These are phyloP conservation scores for Callimorpha dominula DNA, from an alignment of 2,888 invertebrate species.

Conservation along the genomic window DNA sequence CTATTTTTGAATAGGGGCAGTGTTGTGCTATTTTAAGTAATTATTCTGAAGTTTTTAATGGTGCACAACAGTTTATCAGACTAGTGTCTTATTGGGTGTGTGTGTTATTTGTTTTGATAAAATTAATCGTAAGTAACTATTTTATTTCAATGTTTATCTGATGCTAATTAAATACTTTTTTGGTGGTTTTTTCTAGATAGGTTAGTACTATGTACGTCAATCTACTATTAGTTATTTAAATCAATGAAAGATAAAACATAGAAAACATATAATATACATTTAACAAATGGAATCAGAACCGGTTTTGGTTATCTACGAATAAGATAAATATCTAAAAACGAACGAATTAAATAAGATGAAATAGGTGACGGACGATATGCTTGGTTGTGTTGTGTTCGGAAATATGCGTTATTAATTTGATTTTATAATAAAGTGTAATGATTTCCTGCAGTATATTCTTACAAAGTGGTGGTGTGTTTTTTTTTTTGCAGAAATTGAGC, in stretches of 20 bases:
- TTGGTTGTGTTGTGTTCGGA: background rate
- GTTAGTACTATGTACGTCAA: background rate
- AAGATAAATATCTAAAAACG: background rate
- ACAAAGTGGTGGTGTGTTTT: too few relatives aligned
- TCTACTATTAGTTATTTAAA: background rate
- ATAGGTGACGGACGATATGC: background rate
- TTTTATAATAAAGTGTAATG: too few relatives aligned
- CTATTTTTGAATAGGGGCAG: constrained; percentile 5
- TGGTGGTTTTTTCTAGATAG: too few relatives aligned
- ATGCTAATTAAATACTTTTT: background rate
- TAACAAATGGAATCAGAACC: background rate
- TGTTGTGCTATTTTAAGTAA: background rate
- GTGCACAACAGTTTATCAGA: background rate
- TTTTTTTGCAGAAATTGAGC: too few relatives aligned
- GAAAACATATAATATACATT: background rate
- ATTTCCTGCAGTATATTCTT: too few relatives aligned
- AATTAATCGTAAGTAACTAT: background rate
- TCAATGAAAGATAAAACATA: background rate
- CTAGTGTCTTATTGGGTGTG: background rate
- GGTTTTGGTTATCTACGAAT: background rate
- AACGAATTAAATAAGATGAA: background rate
- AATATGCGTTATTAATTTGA: too few relatives aligned
- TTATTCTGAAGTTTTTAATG: background rate
- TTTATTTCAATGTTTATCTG: background rate
- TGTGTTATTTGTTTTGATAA: background rate